Conservation (phyloP, 35 echinoderm and acorn worm species). For the Heliocidaris tuberculata region DNA sequence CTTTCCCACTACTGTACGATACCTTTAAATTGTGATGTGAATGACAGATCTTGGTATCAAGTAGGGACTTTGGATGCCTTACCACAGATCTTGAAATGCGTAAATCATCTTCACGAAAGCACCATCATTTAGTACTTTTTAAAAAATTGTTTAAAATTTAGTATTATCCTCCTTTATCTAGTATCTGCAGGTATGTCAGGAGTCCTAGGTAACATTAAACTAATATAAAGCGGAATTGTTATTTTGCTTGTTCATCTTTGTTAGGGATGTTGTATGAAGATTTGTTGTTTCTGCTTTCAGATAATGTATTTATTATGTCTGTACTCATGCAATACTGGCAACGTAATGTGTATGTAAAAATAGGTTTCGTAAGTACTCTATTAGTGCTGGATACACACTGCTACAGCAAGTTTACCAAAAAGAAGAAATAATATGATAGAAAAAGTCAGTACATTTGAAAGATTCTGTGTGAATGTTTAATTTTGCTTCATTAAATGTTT, state of each 20-base stretch:
- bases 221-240: background rate
- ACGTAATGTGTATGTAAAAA: background rate
- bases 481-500: constrained; percentile 31
- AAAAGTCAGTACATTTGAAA: background rate
- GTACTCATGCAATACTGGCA: constrained; percentile 40
- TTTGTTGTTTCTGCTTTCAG: background rate
- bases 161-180: too few relatives aligned
- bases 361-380: constrained; percentile 4
- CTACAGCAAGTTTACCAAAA: constrained; percentile 33
- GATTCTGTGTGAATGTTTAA: constrained; percentile 15
- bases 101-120: background rate
- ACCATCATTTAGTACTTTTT: background rate
- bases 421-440: background rate
- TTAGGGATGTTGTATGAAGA: background rate
- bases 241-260: background rate
- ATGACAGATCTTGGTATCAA: background rate
- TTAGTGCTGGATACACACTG: constrained; percentile 22
- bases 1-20: too few relatives aligned
- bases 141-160: too few relatives aligned
- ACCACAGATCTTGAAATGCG: background rate
- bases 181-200: too few relatives aligned
- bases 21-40: too few relatives aligned
- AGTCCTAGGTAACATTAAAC: too few relatives aligned
- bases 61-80: background rate
- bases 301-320: constrained; percentile 17